Evolutionary conservation across 2,113 vertebrate species (phyloP).

Genomic region (Mustela nigripes): DNA sequence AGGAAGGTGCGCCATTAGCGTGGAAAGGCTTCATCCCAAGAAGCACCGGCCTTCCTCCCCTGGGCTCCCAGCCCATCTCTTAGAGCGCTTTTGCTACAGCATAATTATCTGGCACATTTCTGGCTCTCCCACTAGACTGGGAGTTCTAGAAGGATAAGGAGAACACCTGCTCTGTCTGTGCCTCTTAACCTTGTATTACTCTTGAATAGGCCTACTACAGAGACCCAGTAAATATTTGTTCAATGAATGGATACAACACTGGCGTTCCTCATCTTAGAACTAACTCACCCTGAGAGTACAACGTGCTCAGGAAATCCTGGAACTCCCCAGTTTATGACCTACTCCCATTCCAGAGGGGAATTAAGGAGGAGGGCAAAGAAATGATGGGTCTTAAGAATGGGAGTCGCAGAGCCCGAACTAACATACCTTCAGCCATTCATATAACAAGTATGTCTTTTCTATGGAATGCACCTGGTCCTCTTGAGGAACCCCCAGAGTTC

Average conservation of each 20-base stretch:
- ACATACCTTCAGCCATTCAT: background rate
- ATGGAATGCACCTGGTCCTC: background rate
- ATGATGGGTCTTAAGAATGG: background rate
- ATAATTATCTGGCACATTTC: background rate
- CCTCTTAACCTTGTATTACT: background rate
- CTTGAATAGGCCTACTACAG: background rate
- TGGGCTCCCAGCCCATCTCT: background rate
- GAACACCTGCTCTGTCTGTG: background rate
- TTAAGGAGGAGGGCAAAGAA: background rate
- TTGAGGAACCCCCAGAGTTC: background rate
- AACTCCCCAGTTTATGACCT: background rate
- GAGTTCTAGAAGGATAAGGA: background rate
- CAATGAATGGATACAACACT: background rate
- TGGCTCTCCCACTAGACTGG: background rate
- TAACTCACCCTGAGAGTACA: background rate
- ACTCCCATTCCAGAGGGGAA: background rate
- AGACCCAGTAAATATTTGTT: background rate
- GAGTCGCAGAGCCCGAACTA: background rate
- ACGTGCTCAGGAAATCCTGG: background rate
- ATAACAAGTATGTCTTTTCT: background rate
- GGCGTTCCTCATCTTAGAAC: background rate
- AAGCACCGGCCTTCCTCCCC: background rate
- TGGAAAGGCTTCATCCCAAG: background rate
- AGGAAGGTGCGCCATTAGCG: background rate
- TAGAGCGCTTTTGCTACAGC: fast-evolving